These are phyloP conservation scores for Neodon shergylaensis DNA, from an alignment of 2,113 vertebrate genomes.

Conservation along the genomic window DNA sequence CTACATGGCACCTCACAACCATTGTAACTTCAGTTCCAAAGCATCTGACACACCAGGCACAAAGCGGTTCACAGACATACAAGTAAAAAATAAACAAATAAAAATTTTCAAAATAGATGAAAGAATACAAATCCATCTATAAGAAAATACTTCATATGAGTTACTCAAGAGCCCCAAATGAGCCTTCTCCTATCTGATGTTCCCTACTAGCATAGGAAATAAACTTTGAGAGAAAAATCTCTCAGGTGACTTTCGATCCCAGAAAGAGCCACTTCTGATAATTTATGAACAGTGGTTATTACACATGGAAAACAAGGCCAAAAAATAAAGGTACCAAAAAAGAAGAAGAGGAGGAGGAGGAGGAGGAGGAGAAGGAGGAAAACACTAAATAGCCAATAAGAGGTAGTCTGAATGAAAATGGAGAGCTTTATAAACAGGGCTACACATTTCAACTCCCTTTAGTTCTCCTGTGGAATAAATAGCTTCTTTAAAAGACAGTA, in stretches of 20 bases:
- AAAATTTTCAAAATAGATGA: background rate
- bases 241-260: background rate
- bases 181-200: background rate
- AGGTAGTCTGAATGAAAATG: background rate
- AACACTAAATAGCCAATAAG: background rate
- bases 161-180: background rate
- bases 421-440: conserved; percentile 13
- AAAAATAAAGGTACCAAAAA: background rate
- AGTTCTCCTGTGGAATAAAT: conserved; percentile 1
- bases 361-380: no score
- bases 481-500: background rate
- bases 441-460: background rate
- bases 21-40: background rate
- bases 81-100: background rate
- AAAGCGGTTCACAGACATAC: background rate
- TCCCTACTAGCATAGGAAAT: background rate
- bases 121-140: background rate
- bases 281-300: background rate
- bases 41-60: background rate
- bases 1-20: no score
- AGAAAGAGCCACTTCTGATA: background rate
- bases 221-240: conserved; percentile 1
- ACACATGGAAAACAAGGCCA: background rate
- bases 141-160: background rate
- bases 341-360: no score